Conservation (phyloP, 2,113 vertebrate species). For the Myotis yumanensis region DNA sequence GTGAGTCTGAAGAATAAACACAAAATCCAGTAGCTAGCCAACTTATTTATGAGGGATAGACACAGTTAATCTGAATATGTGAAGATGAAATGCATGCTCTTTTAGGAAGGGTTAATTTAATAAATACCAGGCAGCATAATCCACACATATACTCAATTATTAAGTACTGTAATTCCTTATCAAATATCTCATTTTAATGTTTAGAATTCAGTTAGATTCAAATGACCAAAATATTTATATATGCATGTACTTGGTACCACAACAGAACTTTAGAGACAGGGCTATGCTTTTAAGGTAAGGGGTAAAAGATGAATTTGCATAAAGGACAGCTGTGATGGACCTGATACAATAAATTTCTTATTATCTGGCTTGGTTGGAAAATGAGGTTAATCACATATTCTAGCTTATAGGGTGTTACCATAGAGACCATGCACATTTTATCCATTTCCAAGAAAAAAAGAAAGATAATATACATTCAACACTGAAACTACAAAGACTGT, state of each 20-base stretch:
- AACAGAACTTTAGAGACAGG: conserved; percentile 48
- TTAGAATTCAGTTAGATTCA: conserved; percentile 47
- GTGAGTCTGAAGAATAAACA: conserved; percentile 15
- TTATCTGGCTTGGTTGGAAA: conserved; percentile 70
- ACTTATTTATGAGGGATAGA: conserved; percentile 30
- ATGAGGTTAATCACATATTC: conserved; percentile 78
- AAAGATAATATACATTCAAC: conserved; percentile 78
- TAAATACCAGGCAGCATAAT: neutral
- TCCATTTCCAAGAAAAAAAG: conserved; percentile 75
- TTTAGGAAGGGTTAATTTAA: conserved; percentile 14
- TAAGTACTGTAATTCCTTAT: neutral
- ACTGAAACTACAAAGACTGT: conserved; percentile 63
- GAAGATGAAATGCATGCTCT: neutral
- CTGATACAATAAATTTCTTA: conserved; percentile 60
- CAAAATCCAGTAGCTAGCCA: neutral
- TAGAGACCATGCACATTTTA: conserved; percentile 76
- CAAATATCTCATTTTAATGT: conserved; percentile 46
- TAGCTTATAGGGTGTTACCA: conserved; percentile 75
- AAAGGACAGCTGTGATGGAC: conserved; percentile 60
- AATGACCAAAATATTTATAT: conserved; percentile 61
- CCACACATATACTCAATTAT: neutral
- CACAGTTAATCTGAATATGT: neutral
- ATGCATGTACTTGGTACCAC: conserved; percentile 16
- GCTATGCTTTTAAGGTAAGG: conserved; percentile 45
- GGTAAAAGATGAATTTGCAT: conserved; percentile 49